Evolutionary conservation across 1,140 invertebrate species (phyloP), one percentile per base, ranked within the genome.

Genomic region (Nephila pilipes): DNA sequence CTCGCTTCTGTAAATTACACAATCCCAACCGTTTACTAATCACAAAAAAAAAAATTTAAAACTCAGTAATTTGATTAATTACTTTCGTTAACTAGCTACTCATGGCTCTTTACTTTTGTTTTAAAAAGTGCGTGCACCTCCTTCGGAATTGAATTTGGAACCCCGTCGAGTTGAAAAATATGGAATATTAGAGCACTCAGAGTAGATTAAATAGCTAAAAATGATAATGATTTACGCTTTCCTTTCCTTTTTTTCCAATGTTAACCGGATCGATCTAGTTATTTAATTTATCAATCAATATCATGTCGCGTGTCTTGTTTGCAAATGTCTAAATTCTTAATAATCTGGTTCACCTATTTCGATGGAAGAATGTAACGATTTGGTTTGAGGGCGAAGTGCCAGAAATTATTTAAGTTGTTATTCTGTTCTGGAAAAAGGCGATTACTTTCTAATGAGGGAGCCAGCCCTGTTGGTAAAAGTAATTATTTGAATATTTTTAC

Each of bases 281-380:
- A 32, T 69, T 69, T 69, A 69, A 25, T 69, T 69, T 25, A 69
- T 25, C 65, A 69, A 69, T 69, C 65, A 29, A 69, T 25, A 69
- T 32, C 14, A 69, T 16, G 25, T 29, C 25, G 6, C 46, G 14
- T 29, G 14, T 69, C 65, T 16, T 1, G 65, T 69, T 69, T 69
- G 65, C 10, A 29, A 69, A 69, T 25, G 25, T 16, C 25, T 25
- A 29, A 29, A 16, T 69, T 69, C 29, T 69, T 29, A 69, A 69
- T 25, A 69, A 69, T 69, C 65, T 29, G 25, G 65, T 69, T 69
- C 65, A 69, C n/a, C 65, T 69, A 1, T 29, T 16, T 69, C 16
- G 65, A 14, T 12, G 25, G 3, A 29, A 29, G 8, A 12, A 29
- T 69, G 1, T 32, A 25, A 29, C 14, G 25, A 69, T 69, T 69